phyloP scores from a whole-genome alignment of 1,140 invertebrate genomes.

The Lepidurus couesii region DNA sequence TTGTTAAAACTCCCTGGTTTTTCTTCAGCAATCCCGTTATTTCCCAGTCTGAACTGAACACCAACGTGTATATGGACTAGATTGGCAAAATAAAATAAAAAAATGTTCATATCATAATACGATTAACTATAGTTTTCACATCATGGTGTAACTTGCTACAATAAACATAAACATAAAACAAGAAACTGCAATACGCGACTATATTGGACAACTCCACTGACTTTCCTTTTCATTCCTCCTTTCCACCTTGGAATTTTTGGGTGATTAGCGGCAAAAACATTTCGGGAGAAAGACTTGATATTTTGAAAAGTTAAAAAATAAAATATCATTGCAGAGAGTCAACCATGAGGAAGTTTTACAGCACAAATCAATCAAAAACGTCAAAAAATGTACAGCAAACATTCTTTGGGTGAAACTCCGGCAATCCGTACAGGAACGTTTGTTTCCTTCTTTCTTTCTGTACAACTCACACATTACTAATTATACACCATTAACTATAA shows the following conservation, averaged over 20 bases:
- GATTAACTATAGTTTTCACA: no score
- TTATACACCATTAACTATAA: constrained; percentile 11
- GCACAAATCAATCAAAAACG: not conserved
- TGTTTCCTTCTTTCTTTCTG: not conserved
- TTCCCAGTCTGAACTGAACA: no score
- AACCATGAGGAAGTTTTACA: not conserved
- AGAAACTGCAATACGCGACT: no score
- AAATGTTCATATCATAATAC: no score
- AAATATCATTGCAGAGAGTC: not conserved
- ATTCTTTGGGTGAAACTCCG: no score
- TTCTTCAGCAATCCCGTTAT: no score
- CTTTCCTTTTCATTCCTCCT: not conserved
- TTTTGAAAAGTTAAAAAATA: not conserved
- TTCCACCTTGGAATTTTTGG: not conserved
- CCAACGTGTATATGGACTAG: no score
- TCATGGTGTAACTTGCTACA: no score
- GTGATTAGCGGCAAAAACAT: not conserved
- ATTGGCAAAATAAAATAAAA: no score
- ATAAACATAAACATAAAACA: no score
- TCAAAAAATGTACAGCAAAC: no score
- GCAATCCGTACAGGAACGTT: not conserved
- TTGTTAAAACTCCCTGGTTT: not conserved
- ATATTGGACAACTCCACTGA: not conserved
- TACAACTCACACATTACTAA: not conserved
- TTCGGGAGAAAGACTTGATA: not conserved